phyloP scores from a whole-genome alignment of 2,797 vertebrate genomes.

The Malurus leucopterus region DNA sequence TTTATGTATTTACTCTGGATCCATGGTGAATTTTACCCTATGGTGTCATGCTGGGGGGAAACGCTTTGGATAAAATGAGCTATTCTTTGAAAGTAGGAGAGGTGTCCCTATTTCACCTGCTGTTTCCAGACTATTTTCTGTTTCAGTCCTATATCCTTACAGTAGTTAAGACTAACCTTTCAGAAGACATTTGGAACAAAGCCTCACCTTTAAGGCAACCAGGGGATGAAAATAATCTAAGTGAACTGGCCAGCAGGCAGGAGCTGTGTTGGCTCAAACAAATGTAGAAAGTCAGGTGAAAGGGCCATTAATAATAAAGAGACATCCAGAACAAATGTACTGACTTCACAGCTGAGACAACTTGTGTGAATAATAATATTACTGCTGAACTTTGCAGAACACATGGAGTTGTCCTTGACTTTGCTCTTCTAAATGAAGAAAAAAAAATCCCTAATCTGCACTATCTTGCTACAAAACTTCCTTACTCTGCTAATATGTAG shows the following conservation, averaged over 20 bases:
- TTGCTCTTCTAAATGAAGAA: not conserved
- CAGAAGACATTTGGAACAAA: conserved; percentile 28
- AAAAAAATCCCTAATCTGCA: not conserved
- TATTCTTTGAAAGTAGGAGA: not conserved
- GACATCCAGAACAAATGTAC: conserved; percentile 51
- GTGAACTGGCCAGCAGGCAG: conserved; percentile 30
- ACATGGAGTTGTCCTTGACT: conserved; percentile 47
- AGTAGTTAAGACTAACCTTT: conserved; percentile 38
- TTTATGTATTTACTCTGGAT: not conserved
- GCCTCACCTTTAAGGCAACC: conserved; percentile 43
- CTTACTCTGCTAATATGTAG: not conserved
- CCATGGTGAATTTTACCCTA: not conserved
- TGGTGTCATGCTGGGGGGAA: not conserved
- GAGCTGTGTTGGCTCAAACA: conserved; percentile 20
- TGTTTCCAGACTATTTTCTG: not conserved
- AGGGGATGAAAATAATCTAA: conserved; percentile 8
- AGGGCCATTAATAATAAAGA: conserved; percentile 56
- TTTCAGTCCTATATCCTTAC: not conserved
- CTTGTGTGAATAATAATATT: conserved; percentile 54
- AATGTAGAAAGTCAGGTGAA: conserved; percentile 30
- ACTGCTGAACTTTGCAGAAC: conserved; percentile 56
- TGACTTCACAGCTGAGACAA: conserved; percentile 46
- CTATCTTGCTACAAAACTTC: not conserved
- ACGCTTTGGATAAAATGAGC: not conserved
- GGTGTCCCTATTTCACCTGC: not conserved